Conservation (phyloP, 2,113 vertebrate species). For the Orthonyx spaldingii region DNA sequence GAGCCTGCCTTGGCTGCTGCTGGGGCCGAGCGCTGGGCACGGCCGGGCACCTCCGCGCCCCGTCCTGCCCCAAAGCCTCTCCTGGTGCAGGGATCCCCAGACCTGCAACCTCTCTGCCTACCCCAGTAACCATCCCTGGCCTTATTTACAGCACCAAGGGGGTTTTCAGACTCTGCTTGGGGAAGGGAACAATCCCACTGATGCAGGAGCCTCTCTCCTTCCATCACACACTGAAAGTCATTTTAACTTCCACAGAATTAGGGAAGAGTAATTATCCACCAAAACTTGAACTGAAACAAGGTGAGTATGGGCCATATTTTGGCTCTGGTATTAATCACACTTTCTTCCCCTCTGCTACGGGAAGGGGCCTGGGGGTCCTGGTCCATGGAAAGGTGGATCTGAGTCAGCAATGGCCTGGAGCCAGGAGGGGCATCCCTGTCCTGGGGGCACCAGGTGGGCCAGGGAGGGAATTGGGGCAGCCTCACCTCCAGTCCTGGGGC, state of each 20-base stretch:
- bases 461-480: not conserved
- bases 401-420: not conserved
- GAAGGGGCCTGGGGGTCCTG: not conserved
- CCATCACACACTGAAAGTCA: not conserved
- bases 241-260: not conserved
- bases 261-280: not conserved
- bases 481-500: not conserved
- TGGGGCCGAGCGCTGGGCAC: not conserved
- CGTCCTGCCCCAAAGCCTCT: not conserved
- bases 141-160: too few species aligned
- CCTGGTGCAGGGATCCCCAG: accelerated
- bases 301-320: accelerated
- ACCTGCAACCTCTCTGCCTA: accelerated
- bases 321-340: not conserved
- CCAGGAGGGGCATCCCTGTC: not conserved
- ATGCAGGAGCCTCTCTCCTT: not conserved
- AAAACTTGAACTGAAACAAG: not conserved
- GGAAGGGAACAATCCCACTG: not conserved
- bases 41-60: accelerated
- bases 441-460: not conserved
- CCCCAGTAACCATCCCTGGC: not conserved
- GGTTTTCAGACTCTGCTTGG: not conserved
- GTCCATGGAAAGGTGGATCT: accelerated
- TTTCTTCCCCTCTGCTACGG: not conserved
- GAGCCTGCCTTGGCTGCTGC: not conserved